Evolutionary conservation across 1,140 invertebrate species (phyloP), one percentile per base, ranked within the genome.

Genomic region (Harpegnathos saltator): DNA sequence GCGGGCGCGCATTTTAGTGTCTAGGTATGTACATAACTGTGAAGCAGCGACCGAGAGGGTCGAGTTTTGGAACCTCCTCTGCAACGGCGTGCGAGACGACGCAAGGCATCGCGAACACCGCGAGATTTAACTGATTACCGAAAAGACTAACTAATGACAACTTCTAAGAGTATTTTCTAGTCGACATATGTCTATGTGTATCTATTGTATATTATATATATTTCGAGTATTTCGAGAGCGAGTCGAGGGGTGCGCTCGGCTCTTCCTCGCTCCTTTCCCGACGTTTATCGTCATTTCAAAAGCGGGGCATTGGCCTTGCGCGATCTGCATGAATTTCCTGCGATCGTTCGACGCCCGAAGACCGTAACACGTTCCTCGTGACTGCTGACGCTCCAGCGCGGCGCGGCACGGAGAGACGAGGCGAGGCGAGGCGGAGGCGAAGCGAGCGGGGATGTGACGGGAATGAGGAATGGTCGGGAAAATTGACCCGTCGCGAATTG

Each of bases 291-390:
- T 66, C 62, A 54, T 77, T 77, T 77, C 61, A 66, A 50, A 66
- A 77, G 50, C 61, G 62, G 74, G 62, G 74, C 74, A 77, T 66
- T 54, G 50, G 62, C 74, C 62, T 77, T 44, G 61, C 62, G 74
- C 62, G 74, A 77, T 77, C 74, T 77, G 74, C 74, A 77, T 77
- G 74, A 77, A 77, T 77, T 77, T 65, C 17, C 74, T 77, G 63
- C 15, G 62, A 77, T 77, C 74, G 62, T 66, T 54, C 54, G 61
- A 77, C 33, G 44, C 61, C 62, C 14, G 74, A 77, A 77, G 74
- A 66, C 74, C 74, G 74, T 77, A 66, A 66, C 73, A 61, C 61
- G 61, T 65, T 65, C 59, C 26, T 54, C 73, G 77, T 72, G 77
- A 80, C 68, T 66, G 66, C 66, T 72, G 77, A 72, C 38, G 77